A percentile compares a stretch with the other conserved stretches of the same genome.
Evolutionary conservation across 2,113 vertebrate genomes (phyloP).

Genomic region (Etheostoma spectabile): DNA sequence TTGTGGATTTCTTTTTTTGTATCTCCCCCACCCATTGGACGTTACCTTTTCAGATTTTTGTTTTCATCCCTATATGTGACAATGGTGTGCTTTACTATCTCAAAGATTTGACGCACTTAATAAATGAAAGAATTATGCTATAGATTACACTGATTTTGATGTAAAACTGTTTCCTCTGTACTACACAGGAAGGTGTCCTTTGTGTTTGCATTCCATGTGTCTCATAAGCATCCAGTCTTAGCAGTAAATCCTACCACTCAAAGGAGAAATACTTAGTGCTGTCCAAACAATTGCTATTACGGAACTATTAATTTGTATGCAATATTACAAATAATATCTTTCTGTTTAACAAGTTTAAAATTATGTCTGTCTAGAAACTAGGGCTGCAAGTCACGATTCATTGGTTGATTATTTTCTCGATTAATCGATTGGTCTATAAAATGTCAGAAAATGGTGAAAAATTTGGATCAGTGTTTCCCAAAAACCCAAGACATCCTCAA

Average conservation of each 20-base stretch:
- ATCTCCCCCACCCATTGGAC: conserved; percentile 38
- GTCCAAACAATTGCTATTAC: conserved; percentile 49
- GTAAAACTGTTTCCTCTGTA: conserved; percentile 52
- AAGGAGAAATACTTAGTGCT: conserved; percentile 56
- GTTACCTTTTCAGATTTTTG: conserved; percentile 58
- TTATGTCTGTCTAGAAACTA: conserved; percentile 74
- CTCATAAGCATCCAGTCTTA: conserved; percentile 40
- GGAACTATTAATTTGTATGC: conserved; percentile 73
- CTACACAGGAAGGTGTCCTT: conserved; percentile 14
- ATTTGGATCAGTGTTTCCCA: too few relatives aligned
- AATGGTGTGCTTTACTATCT: conserved; percentile 66
- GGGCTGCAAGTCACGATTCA: too few relatives aligned
- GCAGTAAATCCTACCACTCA: conserved; percentile 47
- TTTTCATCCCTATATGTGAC: conserved; percentile 64
- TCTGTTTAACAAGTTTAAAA: conserved; percentile 76
- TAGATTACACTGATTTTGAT: conserved; percentile 65
- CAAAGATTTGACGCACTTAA: conserved; percentile 56
- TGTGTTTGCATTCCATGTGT: conserved; percentile 66
- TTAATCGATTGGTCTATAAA: too few relatives aligned
- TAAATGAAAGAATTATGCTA: conserved; percentile 68
- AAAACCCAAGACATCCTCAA: too few relatives aligned
- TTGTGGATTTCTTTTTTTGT: conserved; percentile 60
- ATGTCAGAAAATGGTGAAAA: too few relatives aligned
- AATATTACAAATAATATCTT: conserved; percentile 79
- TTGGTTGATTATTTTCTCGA: too few relatives aligned